A percentile compares a stretch with the other conserved stretches of the same genome.
These are phyloP conservation scores for Cydia strobilella DNA, from an alignment of 1,140 invertebrate genomes.

Conservation along the genomic window DNA sequence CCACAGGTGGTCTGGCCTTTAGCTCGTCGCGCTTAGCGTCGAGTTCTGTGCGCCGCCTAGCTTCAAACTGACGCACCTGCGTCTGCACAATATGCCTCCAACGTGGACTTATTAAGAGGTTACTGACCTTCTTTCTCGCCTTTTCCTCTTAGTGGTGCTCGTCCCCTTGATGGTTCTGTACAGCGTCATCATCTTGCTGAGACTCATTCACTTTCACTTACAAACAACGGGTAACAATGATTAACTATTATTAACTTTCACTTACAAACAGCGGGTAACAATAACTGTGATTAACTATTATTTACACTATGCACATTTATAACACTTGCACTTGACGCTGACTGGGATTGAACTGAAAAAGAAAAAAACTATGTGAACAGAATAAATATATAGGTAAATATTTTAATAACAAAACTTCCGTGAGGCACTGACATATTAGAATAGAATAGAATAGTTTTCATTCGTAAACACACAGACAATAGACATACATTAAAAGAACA, in stretches of 20 bases:
- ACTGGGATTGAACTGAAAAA: neutral
- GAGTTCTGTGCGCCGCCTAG: no score
- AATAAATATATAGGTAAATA: no score
- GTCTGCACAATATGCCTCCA: no score
- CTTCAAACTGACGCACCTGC: no score
- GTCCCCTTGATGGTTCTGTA: conserved; percentile 75
- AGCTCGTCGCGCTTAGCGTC: no score
- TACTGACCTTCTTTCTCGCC: conserved; percentile 68
- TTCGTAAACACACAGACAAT: no score
- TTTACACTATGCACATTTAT: neutral
- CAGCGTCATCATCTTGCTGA: conserved; percentile 72
- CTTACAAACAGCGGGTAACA: conserved; percentile 29
- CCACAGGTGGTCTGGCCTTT: no score
- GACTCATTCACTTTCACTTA: conserved; percentile 36
- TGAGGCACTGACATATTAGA: no score
- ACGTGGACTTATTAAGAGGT: neutral
- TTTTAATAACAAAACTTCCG: no score
- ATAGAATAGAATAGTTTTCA: no score
- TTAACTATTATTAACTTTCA: conserved; percentile 16
- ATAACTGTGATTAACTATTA: neutral
- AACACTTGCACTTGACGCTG: conserved; percentile 5
- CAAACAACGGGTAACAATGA: conserved; percentile 15
- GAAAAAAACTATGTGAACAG: no score
- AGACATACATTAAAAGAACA: no score
- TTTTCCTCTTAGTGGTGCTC: conserved; percentile 68